These are phyloP conservation scores for Eupithecia inturbata DNA, from an alignment of 2,888 invertebrate genomes.

Conservation along the genomic window DNA sequence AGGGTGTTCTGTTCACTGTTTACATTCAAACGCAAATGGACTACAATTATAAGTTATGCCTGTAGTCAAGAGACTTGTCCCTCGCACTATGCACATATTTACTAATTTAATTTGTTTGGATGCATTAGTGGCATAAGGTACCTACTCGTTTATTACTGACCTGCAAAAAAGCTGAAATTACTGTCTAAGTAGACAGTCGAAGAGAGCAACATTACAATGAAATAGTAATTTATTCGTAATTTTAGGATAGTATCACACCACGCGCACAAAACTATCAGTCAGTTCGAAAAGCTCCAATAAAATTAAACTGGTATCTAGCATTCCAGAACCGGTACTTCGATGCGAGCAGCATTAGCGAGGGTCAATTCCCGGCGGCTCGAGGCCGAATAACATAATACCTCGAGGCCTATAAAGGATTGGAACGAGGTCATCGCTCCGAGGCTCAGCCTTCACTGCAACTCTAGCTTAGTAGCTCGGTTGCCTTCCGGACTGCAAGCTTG, in stretches of 20 bases:
- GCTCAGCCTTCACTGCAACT: slow-evolving; percentile 5
- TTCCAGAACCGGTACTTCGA: slow-evolving; percentile 17
- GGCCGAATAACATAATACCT: slow-evolving; percentile 37
- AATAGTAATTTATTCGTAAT: background rate
- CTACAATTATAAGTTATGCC: background rate
- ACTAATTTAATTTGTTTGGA: background rate
- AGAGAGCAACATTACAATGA: background rate
- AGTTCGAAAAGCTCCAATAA: slow-evolving; percentile 15
- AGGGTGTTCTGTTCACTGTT: background rate
- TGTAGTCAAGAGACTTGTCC: background rate
- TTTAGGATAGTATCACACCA: background rate
- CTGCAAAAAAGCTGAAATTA: too few relatives aligned
- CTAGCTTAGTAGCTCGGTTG: slow-evolving; percentile 18
- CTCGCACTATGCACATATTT: background rate
- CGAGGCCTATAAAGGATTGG: slow-evolving; percentile 43
- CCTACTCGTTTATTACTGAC: background rate
- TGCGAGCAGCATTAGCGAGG: slow-evolving; percentile 33
- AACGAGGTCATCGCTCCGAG: slow-evolving; percentile 38
- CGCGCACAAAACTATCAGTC: slow-evolving; percentile 14
- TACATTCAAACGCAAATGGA: background rate
- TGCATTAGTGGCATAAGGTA: background rate
- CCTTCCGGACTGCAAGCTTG: background rate
- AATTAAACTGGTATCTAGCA: slow-evolving; percentile 23
- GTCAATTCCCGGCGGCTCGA: slow-evolving; percentile 37
- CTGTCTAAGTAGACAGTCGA: background rate